These are phyloP conservation scores for Lepus americanus DNA, from an alignment of 2,113 vertebrate species.

Conservation along the genomic window DNA sequence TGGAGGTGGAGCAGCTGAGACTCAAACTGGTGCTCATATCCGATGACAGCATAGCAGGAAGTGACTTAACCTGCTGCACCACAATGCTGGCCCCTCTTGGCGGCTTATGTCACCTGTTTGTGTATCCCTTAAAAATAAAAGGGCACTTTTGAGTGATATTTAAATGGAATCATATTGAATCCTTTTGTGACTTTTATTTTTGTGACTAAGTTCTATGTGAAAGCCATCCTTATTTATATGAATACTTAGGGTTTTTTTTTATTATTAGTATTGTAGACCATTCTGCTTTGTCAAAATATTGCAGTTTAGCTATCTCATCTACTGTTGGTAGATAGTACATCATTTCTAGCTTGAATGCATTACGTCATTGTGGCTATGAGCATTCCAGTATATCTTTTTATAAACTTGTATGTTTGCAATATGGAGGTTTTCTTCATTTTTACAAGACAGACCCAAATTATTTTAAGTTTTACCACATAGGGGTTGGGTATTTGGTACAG, in stretches of 20 bases:
- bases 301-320: neutral
- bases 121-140: neutral
- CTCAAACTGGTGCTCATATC: too few species aligned
- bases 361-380: neutral
- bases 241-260: neutral
- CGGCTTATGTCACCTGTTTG: too few species aligned
- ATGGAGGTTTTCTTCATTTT: neutral
- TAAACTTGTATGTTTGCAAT: neutral
- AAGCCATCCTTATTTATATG: neutral
- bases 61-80: too few species aligned
- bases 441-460: neutral
- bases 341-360: neutral
- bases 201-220: neutral
- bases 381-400: neutral
- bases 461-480: neutral
- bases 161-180: neutral
- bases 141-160: neutral
- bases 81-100: too few species aligned
- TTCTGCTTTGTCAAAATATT: neutral
- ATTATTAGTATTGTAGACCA: neutral
- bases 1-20: too few species aligned
- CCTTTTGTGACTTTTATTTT: neutral
- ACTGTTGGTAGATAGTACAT: neutral
- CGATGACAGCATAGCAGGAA: too few species aligned
- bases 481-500: too few species aligned